Evolutionary conservation across 2,888 invertebrate species (phyloP).

Genomic region (Sarcophaga variegata): DNA sequence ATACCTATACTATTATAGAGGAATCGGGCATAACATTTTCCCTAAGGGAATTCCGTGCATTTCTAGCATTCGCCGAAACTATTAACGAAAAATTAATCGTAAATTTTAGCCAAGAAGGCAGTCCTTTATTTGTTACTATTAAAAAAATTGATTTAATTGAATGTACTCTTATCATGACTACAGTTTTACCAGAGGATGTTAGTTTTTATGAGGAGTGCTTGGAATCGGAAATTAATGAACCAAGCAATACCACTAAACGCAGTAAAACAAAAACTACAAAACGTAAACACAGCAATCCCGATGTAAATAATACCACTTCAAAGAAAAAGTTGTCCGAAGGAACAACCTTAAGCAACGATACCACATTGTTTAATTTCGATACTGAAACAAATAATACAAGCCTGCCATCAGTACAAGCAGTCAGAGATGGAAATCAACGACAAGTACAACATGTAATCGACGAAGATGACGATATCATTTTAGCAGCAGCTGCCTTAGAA

Average conservation of each 20-base stretch:
- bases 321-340: conserved; percentile 70
- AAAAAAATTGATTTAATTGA: conserved; percentile 89
- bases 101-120: conserved; percentile 90
- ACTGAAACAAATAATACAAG: conserved; percentile 36
- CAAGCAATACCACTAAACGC: neutral
- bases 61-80: conserved; percentile 90
- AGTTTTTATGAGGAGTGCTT: conserved; percentile 76
- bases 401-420: conserved; percentile 71
- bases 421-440: conserved; percentile 71
- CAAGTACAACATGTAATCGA: conserved; percentile 71
- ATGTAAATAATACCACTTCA: conserved; percentile 14
- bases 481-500: conserved; percentile 66
- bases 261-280: conserved; percentile 66
- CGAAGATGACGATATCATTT: conserved; percentile 63
- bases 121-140: conserved; percentile 89
- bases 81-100: conserved; percentile 86
- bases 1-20: conserved; percentile 76
- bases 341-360: conserved; percentile 72
- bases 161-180: conserved; percentile 91
- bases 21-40: conserved; percentile 92
- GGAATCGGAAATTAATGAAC: conserved; percentile 72
- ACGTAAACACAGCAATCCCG: conserved; percentile 71
- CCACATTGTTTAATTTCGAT: conserved; percentile 73
- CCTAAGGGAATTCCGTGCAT: conserved; percentile 91
- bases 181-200: conserved; percentile 79